Conservation (phyloP, 2,797 vertebrate genomes). For the Siniperca scherzeri region DNA sequence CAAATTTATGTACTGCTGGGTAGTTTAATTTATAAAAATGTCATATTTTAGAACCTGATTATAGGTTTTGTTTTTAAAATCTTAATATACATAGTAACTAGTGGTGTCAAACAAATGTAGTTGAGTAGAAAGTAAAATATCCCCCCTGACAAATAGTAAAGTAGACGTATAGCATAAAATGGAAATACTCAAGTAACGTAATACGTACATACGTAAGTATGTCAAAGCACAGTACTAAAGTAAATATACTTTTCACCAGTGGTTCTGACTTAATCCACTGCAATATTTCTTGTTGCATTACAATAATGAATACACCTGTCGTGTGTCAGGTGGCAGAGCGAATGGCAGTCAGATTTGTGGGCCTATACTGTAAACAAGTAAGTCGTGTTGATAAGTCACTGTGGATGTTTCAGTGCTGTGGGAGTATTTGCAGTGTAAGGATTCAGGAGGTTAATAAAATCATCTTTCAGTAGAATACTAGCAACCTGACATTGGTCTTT, state of each 20-base stretch:
- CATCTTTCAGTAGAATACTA: neutral
- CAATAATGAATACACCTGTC: neutral
- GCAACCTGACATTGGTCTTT: neutral
- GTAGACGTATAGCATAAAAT: too few relatives aligned
- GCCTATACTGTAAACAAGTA: too few relatives aligned
- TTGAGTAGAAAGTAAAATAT: neutral
- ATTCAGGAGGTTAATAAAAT: constrained; percentile 10
- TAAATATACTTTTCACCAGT: neutral
- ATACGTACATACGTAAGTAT: too few relatives aligned
- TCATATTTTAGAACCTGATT: neutral
- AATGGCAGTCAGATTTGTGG: neutral
- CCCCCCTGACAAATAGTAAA: too few relatives aligned
- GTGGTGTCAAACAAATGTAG: neutral
- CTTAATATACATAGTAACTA: neutral
- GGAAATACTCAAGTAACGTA: neutral
- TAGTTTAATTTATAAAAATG: too few relatives aligned
- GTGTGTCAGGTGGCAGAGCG: neutral
- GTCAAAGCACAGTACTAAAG: neutral
- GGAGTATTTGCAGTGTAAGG: neutral
- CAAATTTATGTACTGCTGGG: too few relatives aligned
- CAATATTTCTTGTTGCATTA: neutral
- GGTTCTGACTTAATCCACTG: neutral
- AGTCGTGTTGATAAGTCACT: neutral
- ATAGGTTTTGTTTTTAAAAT: neutral
- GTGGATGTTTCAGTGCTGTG: neutral